These are phyloP conservation scores for Drosophila tanythrix DNA, from an alignment of 2,888 invertebrate genomes.

Conservation along the genomic window DNA sequence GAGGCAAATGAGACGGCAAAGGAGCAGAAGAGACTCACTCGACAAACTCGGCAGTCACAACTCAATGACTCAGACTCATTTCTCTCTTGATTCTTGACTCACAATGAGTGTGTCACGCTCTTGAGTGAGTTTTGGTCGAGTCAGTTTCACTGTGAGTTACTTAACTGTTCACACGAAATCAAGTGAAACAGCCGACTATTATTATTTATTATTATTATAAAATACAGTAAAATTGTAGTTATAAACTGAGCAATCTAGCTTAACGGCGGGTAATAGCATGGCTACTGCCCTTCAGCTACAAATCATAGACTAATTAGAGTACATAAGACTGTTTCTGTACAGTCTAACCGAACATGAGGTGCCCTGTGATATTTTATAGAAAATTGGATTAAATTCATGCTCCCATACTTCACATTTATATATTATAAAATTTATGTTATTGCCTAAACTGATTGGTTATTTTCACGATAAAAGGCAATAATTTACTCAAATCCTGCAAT, in stretches of 20 bases:
- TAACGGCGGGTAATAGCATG: not conserved
- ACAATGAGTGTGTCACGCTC: not conserved
- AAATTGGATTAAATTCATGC: not conserved
- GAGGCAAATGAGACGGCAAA: constrained; percentile 5
- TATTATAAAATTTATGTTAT: not conserved
- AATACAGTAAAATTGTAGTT: not conserved
- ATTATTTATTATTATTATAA: not conserved
- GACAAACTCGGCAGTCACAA: constrained; percentile 7
- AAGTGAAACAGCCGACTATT: not conserved
- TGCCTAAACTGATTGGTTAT: not conserved
- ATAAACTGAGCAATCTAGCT: not conserved
- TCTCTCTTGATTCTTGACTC: not conserved
- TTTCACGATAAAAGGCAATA: constrained; percentile 1
- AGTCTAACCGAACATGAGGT: not conserved
- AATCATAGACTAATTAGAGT: constrained; percentile 58
- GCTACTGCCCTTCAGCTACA: not conserved
- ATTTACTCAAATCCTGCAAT: not conserved
- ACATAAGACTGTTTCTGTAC: not conserved
- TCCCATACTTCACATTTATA: constrained; percentile 20
- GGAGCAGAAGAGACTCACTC: constrained; percentile 9
- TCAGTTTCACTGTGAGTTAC: constrained; percentile 14
- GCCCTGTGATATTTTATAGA: not conserved
- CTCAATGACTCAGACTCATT: constrained; percentile 3
- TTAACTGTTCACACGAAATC: constrained; percentile 18
- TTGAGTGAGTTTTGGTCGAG: constrained; percentile 35